Percentiles rank a stretch among this genome's conserved stretches.
phyloP scores from a whole-genome alignment of 92 coral and sea anemone species.

The Umimayanthus kanabou region DNA sequence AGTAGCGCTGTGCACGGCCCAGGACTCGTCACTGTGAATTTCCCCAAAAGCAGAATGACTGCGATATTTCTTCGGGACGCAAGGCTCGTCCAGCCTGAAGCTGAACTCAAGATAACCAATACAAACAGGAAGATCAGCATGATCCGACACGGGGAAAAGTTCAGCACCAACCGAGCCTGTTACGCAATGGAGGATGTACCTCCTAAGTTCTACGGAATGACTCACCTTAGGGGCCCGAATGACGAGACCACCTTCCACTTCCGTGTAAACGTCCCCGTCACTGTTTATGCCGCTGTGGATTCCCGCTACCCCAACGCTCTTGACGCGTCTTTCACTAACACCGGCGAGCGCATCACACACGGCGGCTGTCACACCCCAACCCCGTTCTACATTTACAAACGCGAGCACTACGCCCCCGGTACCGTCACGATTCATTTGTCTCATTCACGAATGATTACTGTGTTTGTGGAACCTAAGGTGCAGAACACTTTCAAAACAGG shows the following conservation, averaged over 20 bases:
- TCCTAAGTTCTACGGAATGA: slow-evolving; percentile 86
- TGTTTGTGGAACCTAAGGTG: slow-evolving; percentile 74
- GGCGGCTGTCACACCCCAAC: slow-evolving; percentile 83
- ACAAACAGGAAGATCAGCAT: slow-evolving; percentile 68
- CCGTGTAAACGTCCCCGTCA: slow-evolving; percentile 61
- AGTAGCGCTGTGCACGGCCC: slow-evolving; percentile 69
- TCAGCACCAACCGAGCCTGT: slow-evolving; percentile 80
- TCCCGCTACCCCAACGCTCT: slow-evolving; percentile 63
- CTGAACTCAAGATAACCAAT: slow-evolving; percentile 66
- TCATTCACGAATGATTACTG: slow-evolving; percentile 77
- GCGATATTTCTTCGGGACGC: slow-evolving; percentile 85
- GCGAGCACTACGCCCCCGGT: slow-evolving; percentile 64
- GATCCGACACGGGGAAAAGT: slow-evolving; percentile 92
- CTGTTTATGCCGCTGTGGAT: slow-evolving; percentile 82
- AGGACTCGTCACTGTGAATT: slow-evolving; percentile 62
- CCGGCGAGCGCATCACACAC: slow-evolving; percentile 87
- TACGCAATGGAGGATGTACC: slow-evolving; percentile 81
- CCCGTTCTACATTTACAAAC: slow-evolving; percentile 71
- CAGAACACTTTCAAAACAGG: slow-evolving; percentile 55
- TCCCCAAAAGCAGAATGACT: slow-evolving; percentile 66
- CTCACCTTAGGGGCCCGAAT: slow-evolving; percentile 79
- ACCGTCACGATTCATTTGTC: slow-evolving; percentile 53
- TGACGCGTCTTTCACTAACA: slow-evolving; percentile 49
- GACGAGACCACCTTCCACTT: slow-evolving; percentile 57
- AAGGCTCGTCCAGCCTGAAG: slow-evolving; percentile 60